Base-by-base conservation (phyloP, 23 tunicate species). In the Corella eumyota region DNA sequence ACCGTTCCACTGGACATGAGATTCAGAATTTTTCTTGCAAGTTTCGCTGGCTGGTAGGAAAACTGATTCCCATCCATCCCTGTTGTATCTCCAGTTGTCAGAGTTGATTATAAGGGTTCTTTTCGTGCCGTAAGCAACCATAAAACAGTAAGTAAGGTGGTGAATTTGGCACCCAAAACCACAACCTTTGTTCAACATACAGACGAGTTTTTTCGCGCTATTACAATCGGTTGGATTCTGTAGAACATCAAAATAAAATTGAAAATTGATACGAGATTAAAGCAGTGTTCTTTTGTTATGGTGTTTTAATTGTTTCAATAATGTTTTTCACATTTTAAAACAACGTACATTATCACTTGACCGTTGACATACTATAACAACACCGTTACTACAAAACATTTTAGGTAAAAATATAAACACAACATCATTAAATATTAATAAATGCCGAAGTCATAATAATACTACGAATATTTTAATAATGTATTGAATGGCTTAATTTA, bases 121-220 rank as follows among this genome's bases (percentile, higher is more conserved):
- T 48, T 73, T 44, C 34, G 96, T 88, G 60, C 86, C 96, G 72
- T 64, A 68, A 3, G 96, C 82, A 34, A 88, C 67, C 72, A 88
- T 66, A 58, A 77, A 65, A 63, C 96, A 88, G 37, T 88, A 88
- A 1, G 78, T 55, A 40, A 88, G 67, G 57, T 88, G 96, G 62
- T 88, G 96, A 13, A 88, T 11, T 45, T 88, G 96, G 37, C 96
- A 88, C 22, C 96, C 96, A 66, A 78, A 88, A 5, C 96, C 96
- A 49, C 96, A 88, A 1, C 75, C 85, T 50, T 88, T 88, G 72
- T 73, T 78, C 1, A 88, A 36, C 32, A 67, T 78, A 48, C 96
- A 88, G 2, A 88, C 77, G 15, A 88, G 66, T 45, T 75, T 61
- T 35, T 63, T 73, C 6, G 96, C 82, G 20, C 34, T 72, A 28